Evolutionary conservation across 2,113 vertebrate genomes (phyloP).

Genomic region (Saccopteryx leptura): DNA sequence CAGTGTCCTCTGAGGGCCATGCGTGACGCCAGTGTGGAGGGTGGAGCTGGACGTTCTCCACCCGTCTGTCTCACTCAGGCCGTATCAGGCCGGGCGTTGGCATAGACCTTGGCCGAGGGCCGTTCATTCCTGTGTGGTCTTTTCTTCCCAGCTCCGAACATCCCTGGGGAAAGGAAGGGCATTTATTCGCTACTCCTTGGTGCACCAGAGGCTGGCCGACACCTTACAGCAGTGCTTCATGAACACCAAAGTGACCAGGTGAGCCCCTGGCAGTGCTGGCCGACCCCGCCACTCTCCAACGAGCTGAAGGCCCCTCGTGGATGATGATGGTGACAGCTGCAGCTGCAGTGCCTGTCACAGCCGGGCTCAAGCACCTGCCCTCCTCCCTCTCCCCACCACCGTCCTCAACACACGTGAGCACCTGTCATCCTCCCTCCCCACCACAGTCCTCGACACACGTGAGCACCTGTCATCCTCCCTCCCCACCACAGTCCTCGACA

Average conservation of each 20-base stretch:
- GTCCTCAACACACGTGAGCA: too few species aligned
- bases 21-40: background rate
- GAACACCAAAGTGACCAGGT: slow-evolving; percentile 96
- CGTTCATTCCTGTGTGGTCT: slow-evolving; percentile 80
- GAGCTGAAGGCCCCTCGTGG: rapidly evolving
- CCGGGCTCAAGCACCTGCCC: background rate
- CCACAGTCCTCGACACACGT: background rate
- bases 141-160: slow-evolving; percentile 92
- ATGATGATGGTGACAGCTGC: background rate
- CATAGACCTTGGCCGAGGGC: background rate
- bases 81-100: background rate
- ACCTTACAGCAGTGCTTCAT: slow-evolving; percentile 98
- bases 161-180: slow-evolving; percentile 97
- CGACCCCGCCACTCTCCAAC: too few species aligned
- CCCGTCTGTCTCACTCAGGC: background rate
- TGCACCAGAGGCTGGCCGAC: slow-evolving; percentile 97
- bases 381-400: background rate
- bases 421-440: background rate
- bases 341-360: background rate
- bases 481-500: too few species aligned
- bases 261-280: background rate
- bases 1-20: background rate
- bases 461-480: background rate
- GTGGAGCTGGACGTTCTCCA: background rate
- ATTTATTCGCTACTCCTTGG: slow-evolving; percentile 96